These are phyloP conservation scores for Rhopalosiphum padi DNA, from an alignment of 1,140 invertebrate species.

Conservation along the genomic window DNA sequence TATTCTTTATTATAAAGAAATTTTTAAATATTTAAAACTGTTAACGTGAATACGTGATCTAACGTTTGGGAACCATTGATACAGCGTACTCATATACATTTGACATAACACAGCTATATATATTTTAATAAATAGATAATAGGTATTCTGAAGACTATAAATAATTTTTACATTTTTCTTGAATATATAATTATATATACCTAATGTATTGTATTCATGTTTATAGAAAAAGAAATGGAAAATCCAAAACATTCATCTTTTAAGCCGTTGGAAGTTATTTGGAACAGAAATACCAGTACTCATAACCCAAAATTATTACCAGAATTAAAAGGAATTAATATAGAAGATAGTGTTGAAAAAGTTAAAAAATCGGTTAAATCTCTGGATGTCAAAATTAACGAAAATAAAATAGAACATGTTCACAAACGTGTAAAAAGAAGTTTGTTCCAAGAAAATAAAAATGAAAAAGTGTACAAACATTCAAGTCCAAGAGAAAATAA, in stretches of 20 bases:
- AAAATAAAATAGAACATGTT: not conserved
- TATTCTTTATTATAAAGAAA: too few species aligned
- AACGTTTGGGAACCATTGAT: too few species aligned
- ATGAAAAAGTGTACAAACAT: not conserved
- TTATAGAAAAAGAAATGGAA: conserved; percentile 6
- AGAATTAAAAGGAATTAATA: conserved; percentile 21
- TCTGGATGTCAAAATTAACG: not conserved
- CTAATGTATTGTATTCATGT: not conserved
- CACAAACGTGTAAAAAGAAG: conserved; percentile 16
- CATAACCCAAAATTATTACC: not conserved
- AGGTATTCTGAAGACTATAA: not conserved
- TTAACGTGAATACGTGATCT: too few species aligned
- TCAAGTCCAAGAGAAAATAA: not conserved
- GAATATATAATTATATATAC: not conserved
- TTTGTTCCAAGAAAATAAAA: conserved; percentile 30
- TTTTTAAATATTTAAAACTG: too few species aligned
- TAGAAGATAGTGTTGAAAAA: not conserved
- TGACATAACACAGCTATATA: not conserved
- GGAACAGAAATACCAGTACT: conserved; percentile 20
- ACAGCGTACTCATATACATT: too few species aligned
- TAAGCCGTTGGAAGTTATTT: conserved; percentile 26
- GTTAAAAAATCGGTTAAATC: not conserved
- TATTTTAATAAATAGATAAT: not conserved
- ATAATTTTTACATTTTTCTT: not conserved
- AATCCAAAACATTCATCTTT: not conserved